phyloP scores from a whole-genome alignment of 2,888 invertebrate species.

The Glyphotaelius pellucidus region DNA sequence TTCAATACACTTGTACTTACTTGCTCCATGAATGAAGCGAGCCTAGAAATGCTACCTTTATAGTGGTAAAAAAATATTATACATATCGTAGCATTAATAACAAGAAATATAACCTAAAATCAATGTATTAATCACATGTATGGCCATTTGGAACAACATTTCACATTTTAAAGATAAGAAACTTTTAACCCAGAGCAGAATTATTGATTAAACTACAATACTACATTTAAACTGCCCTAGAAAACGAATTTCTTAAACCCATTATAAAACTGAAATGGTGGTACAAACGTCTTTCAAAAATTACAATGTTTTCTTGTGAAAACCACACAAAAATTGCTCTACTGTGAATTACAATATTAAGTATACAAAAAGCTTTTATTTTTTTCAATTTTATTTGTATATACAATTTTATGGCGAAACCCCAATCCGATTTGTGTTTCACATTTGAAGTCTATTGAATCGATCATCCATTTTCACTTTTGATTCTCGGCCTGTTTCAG shows the following conservation, averaged over 20 bases:
- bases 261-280: not conserved
- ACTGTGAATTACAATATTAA: not conserved
- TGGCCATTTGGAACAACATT: not conserved
- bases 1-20: conserved; percentile 63
- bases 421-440: not conserved
- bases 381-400: not conserved
- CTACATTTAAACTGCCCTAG: not conserved
- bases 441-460: not conserved
- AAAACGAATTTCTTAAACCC: not conserved
- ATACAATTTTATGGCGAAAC: not conserved
- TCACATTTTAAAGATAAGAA: not conserved
- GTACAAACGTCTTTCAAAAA: not conserved
- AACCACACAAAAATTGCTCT: conserved; percentile 2
- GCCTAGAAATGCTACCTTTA: conserved; percentile 59
- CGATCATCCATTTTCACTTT: not conserved
- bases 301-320: conserved; percentile 2
- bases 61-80: conserved; percentile 10
- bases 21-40: conserved; percentile 64
- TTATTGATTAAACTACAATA: not conserved
- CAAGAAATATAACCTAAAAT: not conserved
- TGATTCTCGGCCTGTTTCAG: too few species aligned
- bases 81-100: not conserved
- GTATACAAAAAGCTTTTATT: not conserved
- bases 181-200: not conserved
- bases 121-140: not conserved